These are phyloP conservation scores for Ganaspis sp. DNA, from an alignment of 1,140 invertebrate species.

Conservation along the genomic window DNA sequence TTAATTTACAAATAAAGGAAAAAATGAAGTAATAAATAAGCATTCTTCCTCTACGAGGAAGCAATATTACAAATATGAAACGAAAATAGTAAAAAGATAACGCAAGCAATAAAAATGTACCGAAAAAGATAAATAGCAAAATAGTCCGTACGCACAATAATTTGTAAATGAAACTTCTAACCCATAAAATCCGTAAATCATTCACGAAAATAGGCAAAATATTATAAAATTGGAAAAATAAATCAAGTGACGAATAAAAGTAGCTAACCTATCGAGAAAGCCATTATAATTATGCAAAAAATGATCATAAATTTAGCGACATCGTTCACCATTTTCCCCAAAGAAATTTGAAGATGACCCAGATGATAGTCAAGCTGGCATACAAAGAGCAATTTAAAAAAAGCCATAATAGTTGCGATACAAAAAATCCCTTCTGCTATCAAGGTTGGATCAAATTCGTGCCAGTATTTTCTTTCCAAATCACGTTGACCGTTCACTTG, in stretches of 20 bases:
- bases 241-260: not conserved
- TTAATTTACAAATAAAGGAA: too few relatives aligned
- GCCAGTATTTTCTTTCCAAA: constrained; percentile 82
- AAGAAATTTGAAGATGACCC: constrained; percentile 78
- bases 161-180: too few relatives aligned
- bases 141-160: too few relatives aligned
- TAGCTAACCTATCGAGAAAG: constrained; percentile 75
- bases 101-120: too few relatives aligned
- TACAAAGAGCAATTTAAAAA: constrained; percentile 77
- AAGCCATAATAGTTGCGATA: constrained; percentile 84
- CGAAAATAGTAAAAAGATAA: too few relatives aligned
- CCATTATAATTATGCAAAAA: constrained; percentile 76
- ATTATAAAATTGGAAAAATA: too few relatives aligned
- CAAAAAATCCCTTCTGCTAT: constrained; percentile 85
- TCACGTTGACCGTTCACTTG: constrained; percentile 69
- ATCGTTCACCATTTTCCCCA: constrained; percentile 79
- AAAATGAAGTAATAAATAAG: too few relatives aligned
- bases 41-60: too few relatives aligned
- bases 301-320: constrained; percentile 78
- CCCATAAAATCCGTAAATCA: too few relatives aligned
- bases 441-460: constrained; percentile 82
- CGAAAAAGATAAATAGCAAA: too few relatives aligned
- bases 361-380: constrained; percentile 79
- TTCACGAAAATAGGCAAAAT: too few relatives aligned
- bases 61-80: too few relatives aligned